These are phyloP conservation scores for Halisarca cf. caerulea DNA, from an alignment of 37 sponge, comb jelly and placozoan genomes.

Conservation along the genomic window DNA sequence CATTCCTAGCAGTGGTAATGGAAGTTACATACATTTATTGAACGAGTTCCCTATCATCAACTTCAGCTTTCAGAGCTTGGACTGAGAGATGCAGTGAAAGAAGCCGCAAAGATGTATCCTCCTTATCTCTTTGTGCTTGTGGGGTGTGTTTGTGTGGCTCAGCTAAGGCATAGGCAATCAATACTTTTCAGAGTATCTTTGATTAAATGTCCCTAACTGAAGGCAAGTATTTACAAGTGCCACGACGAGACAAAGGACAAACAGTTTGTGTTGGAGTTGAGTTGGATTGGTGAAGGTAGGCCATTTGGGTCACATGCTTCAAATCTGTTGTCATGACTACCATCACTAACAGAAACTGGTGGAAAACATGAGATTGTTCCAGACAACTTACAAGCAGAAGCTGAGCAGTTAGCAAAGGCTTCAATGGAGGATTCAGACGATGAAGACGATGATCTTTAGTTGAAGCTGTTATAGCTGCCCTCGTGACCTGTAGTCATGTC, in stretches of 20 bases:
- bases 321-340: too few relatives aligned
- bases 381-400: constrained; percentile 36
- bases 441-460: constrained; percentile 62
- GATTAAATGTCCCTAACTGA: neutral
- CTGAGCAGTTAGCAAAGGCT: constrained; percentile 64
- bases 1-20: neutral
- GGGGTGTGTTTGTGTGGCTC: neutral
- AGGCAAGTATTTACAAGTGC: constrained; percentile 75
- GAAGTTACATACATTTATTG: neutral
- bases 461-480: neutral
- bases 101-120: constrained; percentile 88
- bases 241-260: constrained; percentile 99
- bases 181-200: too few relatives aligned
- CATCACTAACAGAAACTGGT: constrained; percentile 63
- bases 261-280: constrained; percentile 90
- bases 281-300: constrained; percentile 96
- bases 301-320: too few relatives aligned
- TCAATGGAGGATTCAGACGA: constrained; percentile 70
- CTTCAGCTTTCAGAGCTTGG: constrained; percentile 72
- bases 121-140: neutral
- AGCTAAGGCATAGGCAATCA: too few relatives aligned
- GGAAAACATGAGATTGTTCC: constrained; percentile 79
- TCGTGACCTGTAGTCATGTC: too few relatives aligned
- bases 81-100: constrained; percentile 82
- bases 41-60: neutral